Evolutionary conservation across 2,888 invertebrate genomes (phyloP).

Genomic region (Diadegma fenestrale): DNA sequence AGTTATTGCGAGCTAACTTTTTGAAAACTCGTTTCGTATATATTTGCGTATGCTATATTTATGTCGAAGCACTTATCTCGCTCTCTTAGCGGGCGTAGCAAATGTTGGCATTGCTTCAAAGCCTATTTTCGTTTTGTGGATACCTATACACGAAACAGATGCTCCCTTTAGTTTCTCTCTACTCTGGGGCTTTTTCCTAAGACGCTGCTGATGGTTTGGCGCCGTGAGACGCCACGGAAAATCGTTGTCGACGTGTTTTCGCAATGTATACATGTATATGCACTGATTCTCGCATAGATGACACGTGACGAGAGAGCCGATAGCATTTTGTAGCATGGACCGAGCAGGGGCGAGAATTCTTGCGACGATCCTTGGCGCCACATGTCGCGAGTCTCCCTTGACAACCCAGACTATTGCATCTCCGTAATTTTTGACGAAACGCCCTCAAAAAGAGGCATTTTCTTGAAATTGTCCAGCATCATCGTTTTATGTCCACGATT

Average conservation of each 20-base stretch:
- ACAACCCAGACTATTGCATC: constrained; percentile 34
- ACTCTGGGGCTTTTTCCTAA: background rate
- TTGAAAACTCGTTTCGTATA: constrained; percentile 26
- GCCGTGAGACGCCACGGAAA: constrained; percentile 24
- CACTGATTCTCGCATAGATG: background rate
- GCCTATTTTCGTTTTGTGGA: constrained; percentile 77
- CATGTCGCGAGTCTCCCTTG: constrained; percentile 3
- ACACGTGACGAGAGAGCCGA: constrained; percentile 42
- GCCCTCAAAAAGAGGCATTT: background rate
- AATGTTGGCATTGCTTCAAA: constrained; percentile 78
- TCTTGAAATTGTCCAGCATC: background rate
- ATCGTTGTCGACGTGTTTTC: constrained; percentile 42
- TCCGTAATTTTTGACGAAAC: background rate
- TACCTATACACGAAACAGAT: constrained; percentile 69
- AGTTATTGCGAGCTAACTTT: constrained; percentile 32
- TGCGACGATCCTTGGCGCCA: constrained; percentile 31
- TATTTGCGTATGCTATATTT: constrained; percentile 34
- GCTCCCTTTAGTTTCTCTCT: constrained; percentile 56
- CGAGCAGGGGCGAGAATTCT: background rate
- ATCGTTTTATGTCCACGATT: background rate
- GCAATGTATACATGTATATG: background rate
- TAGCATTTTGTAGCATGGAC: constrained; percentile 24
- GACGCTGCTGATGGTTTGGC: constrained; percentile 28
- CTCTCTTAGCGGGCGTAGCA: constrained; percentile 67
- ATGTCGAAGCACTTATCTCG: constrained; percentile 59